Evolutionary conservation across 2,888 invertebrate genomes (phyloP), one percentile per base, ranked within the genome.

Genomic region (Drepanosiphum platanoidis): DNA sequence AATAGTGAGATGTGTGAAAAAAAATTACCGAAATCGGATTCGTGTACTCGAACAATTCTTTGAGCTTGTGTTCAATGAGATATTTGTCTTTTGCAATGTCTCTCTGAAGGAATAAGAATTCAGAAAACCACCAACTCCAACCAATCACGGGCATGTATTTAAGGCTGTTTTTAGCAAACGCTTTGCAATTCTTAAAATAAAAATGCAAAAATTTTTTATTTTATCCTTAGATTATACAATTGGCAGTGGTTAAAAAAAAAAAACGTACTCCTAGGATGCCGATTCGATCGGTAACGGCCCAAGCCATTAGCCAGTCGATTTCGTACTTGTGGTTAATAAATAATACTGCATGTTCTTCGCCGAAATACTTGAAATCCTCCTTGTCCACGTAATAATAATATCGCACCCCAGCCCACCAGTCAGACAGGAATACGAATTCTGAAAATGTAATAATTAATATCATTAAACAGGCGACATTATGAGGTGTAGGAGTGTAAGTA

Each of bases 81-180:
- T 94, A 93, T 89, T 93, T 95, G 90, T 98, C 98, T 90, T 96
- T 95, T 83, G 96, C 95, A 92, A 94, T 97, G 87, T 95, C 95
- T 88, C 98, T 92, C 90, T 97, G 96, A 86, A 98, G 92, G 91
- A 98, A 98, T 87, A 98, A 96, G 90, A 95, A 95, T 90, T 98
- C 98, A 0, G 96, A 95, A 90, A 97, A 96, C 91, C 96, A 96
- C 97, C 97, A 98, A 88, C 95, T 94, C 98, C 98, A 98, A 58
- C 98, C 98, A 88, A 98, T 93, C 15, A 96, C 94, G 39, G 98
- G 98, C 87, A 98, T 92, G 90, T 95, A 97, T 88, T 95, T 94
- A 87, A 98, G 94, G 22, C 94, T 94, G 90, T 96, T 96, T 91
- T 98, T 98, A 0, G 96, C 97, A 90, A 96, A 97, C 0, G 97